Conservation (phyloP, 1,140 invertebrate species). For the Drosophila santomea region DNA sequence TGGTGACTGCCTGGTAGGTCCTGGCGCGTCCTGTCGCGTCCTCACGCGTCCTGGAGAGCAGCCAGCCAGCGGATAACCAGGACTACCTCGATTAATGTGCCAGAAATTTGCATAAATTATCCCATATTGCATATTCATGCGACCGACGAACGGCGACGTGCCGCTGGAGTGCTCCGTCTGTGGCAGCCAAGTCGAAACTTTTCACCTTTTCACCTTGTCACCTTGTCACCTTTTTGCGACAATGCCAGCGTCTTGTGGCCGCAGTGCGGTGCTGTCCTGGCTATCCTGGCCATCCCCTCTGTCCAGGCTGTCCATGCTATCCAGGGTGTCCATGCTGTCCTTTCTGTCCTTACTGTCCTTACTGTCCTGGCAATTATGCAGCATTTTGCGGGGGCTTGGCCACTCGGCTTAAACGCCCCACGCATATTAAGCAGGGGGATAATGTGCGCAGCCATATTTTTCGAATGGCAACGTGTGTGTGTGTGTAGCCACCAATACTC, state of each 20-base stretch:
- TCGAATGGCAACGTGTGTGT: neutral
- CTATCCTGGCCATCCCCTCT: neutral
- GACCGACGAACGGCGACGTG: constrained; percentile 49
- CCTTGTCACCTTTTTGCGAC: constrained; percentile 1
- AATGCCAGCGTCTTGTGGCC: constrained; percentile 77
- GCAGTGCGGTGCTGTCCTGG: constrained; percentile 50
- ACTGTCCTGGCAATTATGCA: constrained; percentile 72
- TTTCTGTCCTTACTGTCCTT: constrained; percentile 19
- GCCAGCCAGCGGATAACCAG: neutral
- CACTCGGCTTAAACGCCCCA: constrained; percentile 54
- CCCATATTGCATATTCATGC: constrained; percentile 85
- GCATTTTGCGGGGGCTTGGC: constrained; percentile 49
- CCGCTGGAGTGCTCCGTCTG: constrained; percentile 39
- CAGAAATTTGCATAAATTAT: constrained; percentile 85
- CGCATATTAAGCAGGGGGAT: constrained; percentile 59
- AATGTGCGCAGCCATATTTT: neutral
- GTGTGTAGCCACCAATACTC: too few species aligned
- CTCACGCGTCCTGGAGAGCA: neutral
- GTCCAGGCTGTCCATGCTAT: neutral
- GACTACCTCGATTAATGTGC: constrained; percentile 77
- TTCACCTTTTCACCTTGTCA: constrained; percentile 29
- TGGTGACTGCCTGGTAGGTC: neutral
- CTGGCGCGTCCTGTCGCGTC: too few species aligned
- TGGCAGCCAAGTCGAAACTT: constrained; percentile 26
- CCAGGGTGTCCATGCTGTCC: neutral